Base-by-base conservation (phyloP, 2,113 vertebrate genomes). In the Nanorana parkeri region DNA sequence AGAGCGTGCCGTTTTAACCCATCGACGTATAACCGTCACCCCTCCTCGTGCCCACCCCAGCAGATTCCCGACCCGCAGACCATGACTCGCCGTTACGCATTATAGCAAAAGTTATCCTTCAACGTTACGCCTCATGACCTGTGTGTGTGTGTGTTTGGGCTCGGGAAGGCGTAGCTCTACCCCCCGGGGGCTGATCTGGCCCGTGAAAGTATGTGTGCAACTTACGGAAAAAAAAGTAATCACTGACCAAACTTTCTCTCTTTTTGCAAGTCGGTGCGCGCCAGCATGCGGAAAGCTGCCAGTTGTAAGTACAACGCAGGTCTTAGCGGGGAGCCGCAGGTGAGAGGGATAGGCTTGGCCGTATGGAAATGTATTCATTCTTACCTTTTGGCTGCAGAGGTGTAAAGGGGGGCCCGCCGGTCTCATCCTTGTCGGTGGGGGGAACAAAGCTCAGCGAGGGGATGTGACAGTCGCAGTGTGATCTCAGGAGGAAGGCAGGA, bases 371-470 rank as follows among this genome's bases (percentile, higher is more conserved):
- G 11, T 68, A 0, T 51, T 5, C 10, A 10, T 5, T 68, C 5
- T 80, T 69, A 80, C 78, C 78, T 69, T 66, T 69, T 17, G 6
- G 32, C 54, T 60, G 77, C 7, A n/a, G 41, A 36, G 54, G 60
- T 24, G 17, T 24, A 15, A 5, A 28, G 52, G 77, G 58, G 77
- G 64, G 26, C 36, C 28, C 24, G 17, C 15, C 16, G 15, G 7
- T 58, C 19, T 20, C 52, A 73, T 73, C n/a, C 54, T 23, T 41
- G 17, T 41, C n/a, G 0, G 7, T 16, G 10, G 16, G 19, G 47
- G 15, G 21, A n/a, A 10, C 20, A 61, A 52, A 16, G 51, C n/a
- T 26, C 26, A 55, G 58, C 16, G 71, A 17, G 68, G 64, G 65
- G 78, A 80, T 68, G 67, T 69, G 58, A 77, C 54, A 69, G 65